Evolutionary conservation across 2,797 vertebrate genomes (phyloP).

Genomic region (Mus minutoides): DNA sequence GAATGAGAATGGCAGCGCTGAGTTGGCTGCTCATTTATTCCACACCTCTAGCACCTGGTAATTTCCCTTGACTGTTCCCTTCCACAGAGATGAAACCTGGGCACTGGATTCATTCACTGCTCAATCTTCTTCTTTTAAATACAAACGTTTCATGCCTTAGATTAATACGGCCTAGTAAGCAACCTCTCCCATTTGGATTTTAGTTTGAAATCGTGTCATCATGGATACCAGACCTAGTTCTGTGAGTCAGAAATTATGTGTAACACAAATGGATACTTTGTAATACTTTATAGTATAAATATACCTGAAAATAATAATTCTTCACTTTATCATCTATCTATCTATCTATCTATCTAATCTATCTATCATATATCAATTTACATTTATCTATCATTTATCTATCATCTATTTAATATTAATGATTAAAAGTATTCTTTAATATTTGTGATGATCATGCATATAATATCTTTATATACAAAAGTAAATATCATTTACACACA

Average conservation of each 20-base stretch:
- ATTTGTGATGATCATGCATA: background rate
- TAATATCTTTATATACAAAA: background rate
- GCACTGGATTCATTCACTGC: constrained; percentile 25
- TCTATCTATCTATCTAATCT: background rate
- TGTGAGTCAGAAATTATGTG: background rate
- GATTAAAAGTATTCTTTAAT: background rate
- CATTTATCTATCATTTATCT: background rate
- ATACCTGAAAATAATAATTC: background rate
- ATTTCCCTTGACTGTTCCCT: constrained; percentile 51
- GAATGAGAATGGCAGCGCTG: background rate
- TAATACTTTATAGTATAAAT: background rate
- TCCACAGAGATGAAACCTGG: background rate
- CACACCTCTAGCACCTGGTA: background rate
- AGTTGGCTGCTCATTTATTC: background rate
- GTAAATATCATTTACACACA: background rate
- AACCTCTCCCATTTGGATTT: background rate
- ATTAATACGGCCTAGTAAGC: background rate
- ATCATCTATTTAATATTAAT: background rate
- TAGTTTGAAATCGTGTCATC: background rate
- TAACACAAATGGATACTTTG: constrained; percentile 17
- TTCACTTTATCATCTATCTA: background rate
- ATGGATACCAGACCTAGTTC: background rate
- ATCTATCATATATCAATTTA: background rate
- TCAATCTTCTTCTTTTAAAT: background rate
- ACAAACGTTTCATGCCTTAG: background rate